These are phyloP conservation scores for Erannis defoliaria DNA, from an alignment of 2,888 invertebrate genomes.

Conservation along the genomic window DNA sequence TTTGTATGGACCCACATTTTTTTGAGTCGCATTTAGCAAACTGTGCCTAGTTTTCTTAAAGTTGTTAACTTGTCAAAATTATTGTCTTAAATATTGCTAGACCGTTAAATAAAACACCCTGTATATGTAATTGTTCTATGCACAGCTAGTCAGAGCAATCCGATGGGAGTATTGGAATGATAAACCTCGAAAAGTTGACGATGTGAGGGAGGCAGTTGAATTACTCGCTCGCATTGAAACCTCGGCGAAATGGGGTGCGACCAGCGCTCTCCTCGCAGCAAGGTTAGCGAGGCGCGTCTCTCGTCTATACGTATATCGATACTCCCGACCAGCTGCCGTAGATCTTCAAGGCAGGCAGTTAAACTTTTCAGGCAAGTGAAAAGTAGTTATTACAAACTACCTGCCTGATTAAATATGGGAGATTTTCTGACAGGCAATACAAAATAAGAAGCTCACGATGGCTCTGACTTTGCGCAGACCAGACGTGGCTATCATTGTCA, in stretches of 20 bases:
- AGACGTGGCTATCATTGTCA: no score
- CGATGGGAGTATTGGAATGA: slow-evolving; percentile 86
- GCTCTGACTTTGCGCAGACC: no score
- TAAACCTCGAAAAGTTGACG: slow-evolving; percentile 58
- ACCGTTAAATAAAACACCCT: no score
- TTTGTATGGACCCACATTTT: no score
- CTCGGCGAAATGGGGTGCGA: slow-evolving; percentile 85
- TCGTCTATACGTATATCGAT: slow-evolving; percentile 86
- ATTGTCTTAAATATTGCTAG: no score
- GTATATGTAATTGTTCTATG: slow-evolving; percentile 10
- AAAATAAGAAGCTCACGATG: no score
- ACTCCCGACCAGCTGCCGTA: slow-evolving; percentile 79
- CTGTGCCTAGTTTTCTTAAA: no score
- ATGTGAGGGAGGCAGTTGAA: slow-evolving; percentile 72
- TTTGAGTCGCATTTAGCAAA: no score
- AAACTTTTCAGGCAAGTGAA: slow-evolving; percentile 79
- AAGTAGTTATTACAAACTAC: background rate
- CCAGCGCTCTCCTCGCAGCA: slow-evolving; percentile 84
- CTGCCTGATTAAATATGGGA: no score
- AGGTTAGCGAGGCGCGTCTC: slow-evolving; percentile 79
- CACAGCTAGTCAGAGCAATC: slow-evolving; percentile 77
- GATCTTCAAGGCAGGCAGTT: slow-evolving; percentile 73
- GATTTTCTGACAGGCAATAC: no score
- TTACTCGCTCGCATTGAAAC: slow-evolving; percentile 85
- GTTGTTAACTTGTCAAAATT: no score